Conservation (phyloP, 2,113 vertebrate genomes). For the Pelodiscus sinensis region DNA sequence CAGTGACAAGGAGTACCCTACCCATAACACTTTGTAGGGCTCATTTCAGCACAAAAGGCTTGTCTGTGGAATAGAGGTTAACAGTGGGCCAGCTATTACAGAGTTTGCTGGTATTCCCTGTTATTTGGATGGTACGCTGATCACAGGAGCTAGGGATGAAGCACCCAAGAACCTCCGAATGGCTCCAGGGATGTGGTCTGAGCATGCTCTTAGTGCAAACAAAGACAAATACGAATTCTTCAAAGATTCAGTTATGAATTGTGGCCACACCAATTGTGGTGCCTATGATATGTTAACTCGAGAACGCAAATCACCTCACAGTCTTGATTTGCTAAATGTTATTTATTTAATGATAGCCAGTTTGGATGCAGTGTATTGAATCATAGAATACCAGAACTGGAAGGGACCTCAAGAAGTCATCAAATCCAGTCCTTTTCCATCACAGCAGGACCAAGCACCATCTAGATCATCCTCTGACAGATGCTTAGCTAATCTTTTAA, state of each 20-base stretch:
- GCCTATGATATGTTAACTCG: background rate
- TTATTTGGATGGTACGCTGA: background rate
- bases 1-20: background rate
- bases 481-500: too few relatives aligned
- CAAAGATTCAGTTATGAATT: background rate
- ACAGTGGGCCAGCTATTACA: background rate
- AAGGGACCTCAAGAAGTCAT: too few relatives aligned
- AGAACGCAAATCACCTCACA: background rate
- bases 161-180: background rate
- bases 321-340: fast-evolving
- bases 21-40: background rate
- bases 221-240: background rate
- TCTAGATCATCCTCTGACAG: too few relatives aligned
- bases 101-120: background rate
- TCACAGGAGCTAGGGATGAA: background rate
- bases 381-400: too few relatives aligned
- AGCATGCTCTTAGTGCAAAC: background rate
- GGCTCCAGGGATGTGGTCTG: background rate
- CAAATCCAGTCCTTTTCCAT: too few relatives aligned
- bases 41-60: background rate
- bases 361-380: background rate
- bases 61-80: background rate
- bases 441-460: too few relatives aligned
- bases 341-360: background rate
- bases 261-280: background rate